phyloP scores from a whole-genome alignment of 1,140 invertebrate species.

The silkworm (Bombyx mori) region DNA sequence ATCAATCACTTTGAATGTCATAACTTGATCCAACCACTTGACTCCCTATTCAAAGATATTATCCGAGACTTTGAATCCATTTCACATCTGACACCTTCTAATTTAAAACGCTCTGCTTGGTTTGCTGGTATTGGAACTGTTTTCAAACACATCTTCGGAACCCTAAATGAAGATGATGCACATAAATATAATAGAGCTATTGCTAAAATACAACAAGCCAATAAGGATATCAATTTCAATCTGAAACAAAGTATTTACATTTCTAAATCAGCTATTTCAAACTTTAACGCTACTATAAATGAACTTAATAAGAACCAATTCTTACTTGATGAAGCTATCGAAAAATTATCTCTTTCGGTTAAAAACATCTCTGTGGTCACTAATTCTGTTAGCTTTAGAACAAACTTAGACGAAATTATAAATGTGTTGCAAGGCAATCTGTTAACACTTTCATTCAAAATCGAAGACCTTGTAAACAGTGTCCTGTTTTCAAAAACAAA shows the following conservation, averaged over 20 bases:
- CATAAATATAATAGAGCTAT: conserved; percentile 18
- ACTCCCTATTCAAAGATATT: conserved; percentile 8
- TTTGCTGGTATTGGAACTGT: conserved; percentile 11
- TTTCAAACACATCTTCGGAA: conserved; percentile 18
- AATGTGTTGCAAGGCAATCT: conserved; percentile 14
- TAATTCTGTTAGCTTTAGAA: no score
- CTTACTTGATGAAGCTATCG: conserved; percentile 7
- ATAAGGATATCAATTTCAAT: neutral
- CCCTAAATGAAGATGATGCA: conserved; percentile 17
- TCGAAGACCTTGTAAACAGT: conserved; percentile 17
- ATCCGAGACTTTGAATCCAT: conserved; percentile 12
- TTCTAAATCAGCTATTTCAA: neutral
- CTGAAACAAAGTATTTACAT: neutral
- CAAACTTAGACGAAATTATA: conserved; percentile 9
- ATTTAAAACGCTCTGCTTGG: conserved; percentile 15
- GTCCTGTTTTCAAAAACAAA: conserved; percentile 13
- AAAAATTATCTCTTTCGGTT: no score
- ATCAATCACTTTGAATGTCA: neutral
- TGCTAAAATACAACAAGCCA: neutral
- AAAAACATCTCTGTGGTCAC: no score
- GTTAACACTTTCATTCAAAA: conserved; percentile 18
- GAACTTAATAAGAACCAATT: conserved; percentile 13
- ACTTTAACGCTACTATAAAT: conserved; percentile 9
- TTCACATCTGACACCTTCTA: conserved; percentile 2
- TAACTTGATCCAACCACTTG: conserved; percentile 1